Evolutionary conservation across 2,888 invertebrate species (phyloP).

Genomic region (Ormyrus rosae): DNA sequence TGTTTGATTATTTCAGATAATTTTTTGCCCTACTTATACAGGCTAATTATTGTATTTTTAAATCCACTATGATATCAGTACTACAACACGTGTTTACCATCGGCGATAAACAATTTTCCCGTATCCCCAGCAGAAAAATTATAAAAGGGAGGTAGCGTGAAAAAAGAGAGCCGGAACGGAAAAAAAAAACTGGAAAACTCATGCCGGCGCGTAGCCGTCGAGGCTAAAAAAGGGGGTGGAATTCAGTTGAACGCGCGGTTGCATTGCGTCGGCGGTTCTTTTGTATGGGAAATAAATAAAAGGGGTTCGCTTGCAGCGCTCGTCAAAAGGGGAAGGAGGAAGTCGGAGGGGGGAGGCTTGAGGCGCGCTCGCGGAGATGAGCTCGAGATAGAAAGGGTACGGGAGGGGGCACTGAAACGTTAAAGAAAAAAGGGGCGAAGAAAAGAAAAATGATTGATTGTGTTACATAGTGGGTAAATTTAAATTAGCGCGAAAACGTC

Average conservation of each 20-base stretch:
- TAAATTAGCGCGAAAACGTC: too few relatives aligned
- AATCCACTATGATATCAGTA: too few relatives aligned
- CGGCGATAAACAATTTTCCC: too few relatives aligned
- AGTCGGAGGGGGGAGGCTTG: too few relatives aligned
- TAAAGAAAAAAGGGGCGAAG: not conserved
- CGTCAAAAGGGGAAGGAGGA: too few relatives aligned
- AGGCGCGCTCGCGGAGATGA: not conserved
- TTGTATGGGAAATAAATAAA: constrained; percentile 53
- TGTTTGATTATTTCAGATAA: too few relatives aligned
- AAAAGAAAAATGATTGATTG: not conserved
- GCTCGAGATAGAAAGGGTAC: not conserved
- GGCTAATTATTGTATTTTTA: too few relatives aligned
- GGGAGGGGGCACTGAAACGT: not conserved
- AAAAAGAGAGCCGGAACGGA: constrained; percentile 16
- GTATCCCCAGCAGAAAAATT: too few relatives aligned
- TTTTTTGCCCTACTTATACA: too few relatives aligned
- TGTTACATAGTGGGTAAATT: not conserved
- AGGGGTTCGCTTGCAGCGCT: not conserved
- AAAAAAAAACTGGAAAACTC: constrained; percentile 19
- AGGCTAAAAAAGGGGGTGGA: not conserved
- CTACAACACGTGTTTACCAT: too few relatives aligned
- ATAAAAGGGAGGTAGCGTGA: too few relatives aligned
- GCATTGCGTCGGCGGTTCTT: constrained; percentile 1
- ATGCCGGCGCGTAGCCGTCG: not conserved
- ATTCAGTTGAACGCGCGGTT: constrained; percentile 26